Evolutionary conservation across 2,113 vertebrate species (phyloP).

Genomic region (Percopsis transmontana): DNA sequence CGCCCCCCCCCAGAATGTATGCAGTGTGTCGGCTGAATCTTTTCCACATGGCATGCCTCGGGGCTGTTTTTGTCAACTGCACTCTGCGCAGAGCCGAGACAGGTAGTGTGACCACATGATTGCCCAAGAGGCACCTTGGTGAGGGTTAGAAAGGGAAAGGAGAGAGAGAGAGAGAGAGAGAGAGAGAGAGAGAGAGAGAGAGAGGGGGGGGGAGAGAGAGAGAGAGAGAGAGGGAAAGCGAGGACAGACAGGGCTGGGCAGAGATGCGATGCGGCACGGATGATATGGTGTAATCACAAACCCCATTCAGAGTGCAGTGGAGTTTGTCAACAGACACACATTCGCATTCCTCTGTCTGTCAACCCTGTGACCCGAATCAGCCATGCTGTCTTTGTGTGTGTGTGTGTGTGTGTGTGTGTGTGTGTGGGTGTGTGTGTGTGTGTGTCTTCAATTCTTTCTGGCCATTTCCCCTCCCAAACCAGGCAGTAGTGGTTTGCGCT

Average conservation of each 20-base stretch:
- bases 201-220: conserved; percentile 27
- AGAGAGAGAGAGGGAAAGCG: conserved; percentile 25
- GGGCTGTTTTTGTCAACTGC: conserved; percentile 82
- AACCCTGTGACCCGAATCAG: conserved; percentile 72
- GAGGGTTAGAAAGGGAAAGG: conserved; percentile 42
- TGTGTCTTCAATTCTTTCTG: conserved; percentile 46
- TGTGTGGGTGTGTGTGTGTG: conserved; percentile 20
- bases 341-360: conserved; percentile 77
- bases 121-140: conserved; percentile 74
- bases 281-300: conserved; percentile 80
- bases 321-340: conserved; percentile 80
- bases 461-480: conserved; percentile 62
- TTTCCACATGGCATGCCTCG: conserved; percentile 81
- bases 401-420: conserved; percentile 25
- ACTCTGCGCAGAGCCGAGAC: conserved; percentile 77
- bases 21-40: conserved; percentile 75
- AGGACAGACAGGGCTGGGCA: conserved; percentile 39
- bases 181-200: conserved; percentile 6
- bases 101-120: conserved; percentile 83
- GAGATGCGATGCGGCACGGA: conserved; percentile 58
- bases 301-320: conserved; percentile 74
- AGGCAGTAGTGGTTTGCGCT: conserved; percentile 62
- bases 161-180: not conserved
- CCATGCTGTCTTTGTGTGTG: conserved; percentile 30
- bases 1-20: too few relatives aligned